Evolutionary conservation across 2,888 invertebrate species (phyloP), one percentile per base, ranked within the genome.

Genomic region (Xestia c-nigrum): DNA sequence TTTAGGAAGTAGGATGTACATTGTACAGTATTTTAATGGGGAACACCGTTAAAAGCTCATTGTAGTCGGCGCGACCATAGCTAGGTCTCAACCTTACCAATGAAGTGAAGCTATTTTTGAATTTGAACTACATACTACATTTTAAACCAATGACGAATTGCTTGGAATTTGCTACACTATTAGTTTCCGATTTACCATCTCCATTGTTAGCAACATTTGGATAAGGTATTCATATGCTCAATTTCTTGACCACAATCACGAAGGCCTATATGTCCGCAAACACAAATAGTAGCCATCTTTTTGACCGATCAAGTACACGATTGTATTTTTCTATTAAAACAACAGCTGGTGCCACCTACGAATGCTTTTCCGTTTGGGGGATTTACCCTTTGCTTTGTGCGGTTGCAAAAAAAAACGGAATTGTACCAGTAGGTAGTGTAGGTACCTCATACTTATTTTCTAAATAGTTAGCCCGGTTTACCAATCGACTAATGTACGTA

Each of bases 401-500:
- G 21, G 63, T 63, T 40, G 64, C n/a, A n/a, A 4, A 14, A n/a
- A 14, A 43, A 10, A n/a, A 14, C n/a, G 43, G 64, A 64, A 43
- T 40, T 40, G n/a, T 14, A 43, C 21, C 3, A 31, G 31, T 31
- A 31, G 31, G 31, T 43, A 63, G n/a, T n/a, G n/a, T n/a, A n/a
- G n/a, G n/a, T n/a, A n/a, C n/a, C 2, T 5, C 21, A 6, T 40
- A 46, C 21, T 38, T 38, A 59, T 38, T 46, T 61, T 70, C 14
- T 38, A 70, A 71, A 70, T 71, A 61, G 12, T 71, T 63, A 16
- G 12, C 14, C 61, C 38, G 38, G 12, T 61, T 61, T 24, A 52
- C 14, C 50, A 77, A 77, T 72, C 3, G 38, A 38, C 16, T 52
- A 7, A 61, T 46, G 43, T 21, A 59, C 16, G 59, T 38, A 79